Evolutionary conservation across 2,797 vertebrate species (phyloP), one percentile per base, ranked within the genome.

Genomic region (Chrosomus eos): DNA sequence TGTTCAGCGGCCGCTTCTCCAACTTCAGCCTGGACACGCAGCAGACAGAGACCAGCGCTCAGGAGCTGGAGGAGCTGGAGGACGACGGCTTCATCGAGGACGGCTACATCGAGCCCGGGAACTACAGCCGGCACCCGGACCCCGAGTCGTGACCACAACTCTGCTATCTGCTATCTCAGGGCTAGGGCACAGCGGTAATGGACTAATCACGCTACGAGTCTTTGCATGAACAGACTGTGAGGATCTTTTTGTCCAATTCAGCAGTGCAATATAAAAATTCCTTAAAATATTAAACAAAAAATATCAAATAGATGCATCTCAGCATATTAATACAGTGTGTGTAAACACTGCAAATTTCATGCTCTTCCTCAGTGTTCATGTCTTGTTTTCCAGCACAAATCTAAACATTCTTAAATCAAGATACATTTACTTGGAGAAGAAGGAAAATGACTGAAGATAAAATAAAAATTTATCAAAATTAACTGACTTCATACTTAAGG

Each of bases 51-150:
- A 87, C 87, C 0, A 93, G 91, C 77, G 87, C 70, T 90, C 94
- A 96, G 26, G 91, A 95, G 88, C 89, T 91, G 23, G 91, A 93
- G 55, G 86, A 90, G 71, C 87, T 84, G n/a, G 82, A 91, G 90
- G 71, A 97, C 51, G 97, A 98, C 75, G 97, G 93, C 38, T 98
- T 96, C 90, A 97, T 96, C 92, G 97, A 98, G 89, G 97, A 98
- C 81, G 96, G 96, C 36, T 98, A 98, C 64, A 96, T 96, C 84
- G 96, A 95, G 78, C 80, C 92, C 8, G 93, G 92, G 2, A 93
- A 93, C 86, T 89, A 90, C 91, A 83, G 53, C 33, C 90, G 93
- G 0, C 55, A 77, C 0, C 10, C n/a, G 48, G 45, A 53, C 6
- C 5, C 0, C 23, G 67, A 79, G 28, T 21, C 58, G 1, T 38